Conservation (phyloP, 2,888 invertebrate genomes). For the Cephonodes hylas region DNA sequence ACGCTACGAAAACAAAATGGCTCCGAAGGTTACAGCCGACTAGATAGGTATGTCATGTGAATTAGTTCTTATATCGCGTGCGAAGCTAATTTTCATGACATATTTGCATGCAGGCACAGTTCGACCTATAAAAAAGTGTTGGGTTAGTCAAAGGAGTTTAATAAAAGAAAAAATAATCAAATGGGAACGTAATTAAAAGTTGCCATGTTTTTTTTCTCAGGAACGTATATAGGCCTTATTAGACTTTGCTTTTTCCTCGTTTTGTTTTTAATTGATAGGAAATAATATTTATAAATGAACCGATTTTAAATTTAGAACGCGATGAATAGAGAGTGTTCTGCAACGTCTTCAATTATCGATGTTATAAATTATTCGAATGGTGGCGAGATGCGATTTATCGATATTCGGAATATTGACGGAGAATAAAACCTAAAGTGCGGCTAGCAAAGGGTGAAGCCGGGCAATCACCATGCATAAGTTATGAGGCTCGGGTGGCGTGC, state of each 20-base stretch:
- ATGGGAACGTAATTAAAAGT: constrained; percentile 1
- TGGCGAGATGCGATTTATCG: constrained; percentile 8
- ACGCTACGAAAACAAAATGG: constrained; percentile 22
- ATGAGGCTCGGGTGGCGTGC: constrained; percentile 72
- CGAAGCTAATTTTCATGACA: constrained; percentile 16
- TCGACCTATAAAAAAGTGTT: constrained; percentile 6
- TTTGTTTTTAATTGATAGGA: too few species aligned
- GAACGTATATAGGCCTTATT: neutral
- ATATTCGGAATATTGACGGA: constrained; percentile 3
- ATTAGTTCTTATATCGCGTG: constrained; percentile 24
- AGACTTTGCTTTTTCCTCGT: neutral
- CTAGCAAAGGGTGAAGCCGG: constrained; percentile 70
- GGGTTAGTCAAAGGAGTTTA: constrained; percentile 7
- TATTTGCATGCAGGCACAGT: constrained; percentile 18
- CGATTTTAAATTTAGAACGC: neutral
- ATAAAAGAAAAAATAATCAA: constrained; percentile 9
- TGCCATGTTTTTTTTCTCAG: neutral
- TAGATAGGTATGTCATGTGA: constrained; percentile 41
- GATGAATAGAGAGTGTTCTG: neutral
- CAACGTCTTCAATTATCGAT: neutral
- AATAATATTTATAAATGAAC: too few species aligned
- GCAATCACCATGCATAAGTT: constrained; percentile 78
- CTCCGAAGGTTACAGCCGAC: constrained; percentile 39
- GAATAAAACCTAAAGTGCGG: constrained; percentile 26
- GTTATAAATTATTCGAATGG: neutral